Percentiles rank a stretch among this genome's conserved stretches.
Conservation (phyloP, 2,888 invertebrate species). For the Pyrrhopygopsis socrates region DNA sequence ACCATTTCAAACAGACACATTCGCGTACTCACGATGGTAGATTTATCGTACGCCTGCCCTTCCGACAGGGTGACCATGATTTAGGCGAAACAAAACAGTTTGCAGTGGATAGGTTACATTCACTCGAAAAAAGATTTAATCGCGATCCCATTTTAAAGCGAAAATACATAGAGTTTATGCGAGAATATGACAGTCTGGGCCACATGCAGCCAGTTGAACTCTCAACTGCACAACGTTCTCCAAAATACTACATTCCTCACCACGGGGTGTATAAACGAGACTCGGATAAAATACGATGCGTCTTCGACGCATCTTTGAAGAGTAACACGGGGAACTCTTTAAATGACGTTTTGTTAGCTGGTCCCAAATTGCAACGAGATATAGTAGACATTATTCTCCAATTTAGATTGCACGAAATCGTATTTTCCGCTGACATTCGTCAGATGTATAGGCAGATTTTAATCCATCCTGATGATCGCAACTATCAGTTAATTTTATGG, state of each 20-base stretch:
- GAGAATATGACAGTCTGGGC: conserved; percentile 56
- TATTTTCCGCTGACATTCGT: conserved; percentile 32
- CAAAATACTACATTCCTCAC: conserved; percentile 75
- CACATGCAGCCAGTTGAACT: conserved; percentile 44
- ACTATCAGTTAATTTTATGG: conserved; percentile 48
- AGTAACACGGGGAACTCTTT: conserved; percentile 9
- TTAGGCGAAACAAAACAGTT: conserved; percentile 41
- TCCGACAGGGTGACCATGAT: neutral
- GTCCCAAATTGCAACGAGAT: conserved; percentile 13
- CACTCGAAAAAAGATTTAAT: conserved; percentile 47
- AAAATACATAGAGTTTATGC: conserved; percentile 53
- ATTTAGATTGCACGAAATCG: conserved; percentile 29
- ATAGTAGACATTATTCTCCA: conserved; percentile 28
- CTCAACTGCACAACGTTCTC: conserved; percentile 10
- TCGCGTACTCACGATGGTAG: neutral
- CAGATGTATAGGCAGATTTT: conserved; percentile 49
- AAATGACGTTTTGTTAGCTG: conserved; percentile 19
- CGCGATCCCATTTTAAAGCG: conserved; percentile 23
- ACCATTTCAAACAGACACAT: neutral
- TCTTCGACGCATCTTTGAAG: conserved; percentile 25
- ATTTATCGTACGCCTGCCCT: too few relatives aligned
- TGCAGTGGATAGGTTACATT: conserved; percentile 28
- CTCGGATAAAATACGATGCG: conserved; percentile 20
- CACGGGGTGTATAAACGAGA: conserved; percentile 66
- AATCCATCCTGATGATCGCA: conserved; percentile 33